Evolutionary conservation across 2,797 vertebrate genomes (phyloP).

Genomic region (Ciconia nigra): DNA sequence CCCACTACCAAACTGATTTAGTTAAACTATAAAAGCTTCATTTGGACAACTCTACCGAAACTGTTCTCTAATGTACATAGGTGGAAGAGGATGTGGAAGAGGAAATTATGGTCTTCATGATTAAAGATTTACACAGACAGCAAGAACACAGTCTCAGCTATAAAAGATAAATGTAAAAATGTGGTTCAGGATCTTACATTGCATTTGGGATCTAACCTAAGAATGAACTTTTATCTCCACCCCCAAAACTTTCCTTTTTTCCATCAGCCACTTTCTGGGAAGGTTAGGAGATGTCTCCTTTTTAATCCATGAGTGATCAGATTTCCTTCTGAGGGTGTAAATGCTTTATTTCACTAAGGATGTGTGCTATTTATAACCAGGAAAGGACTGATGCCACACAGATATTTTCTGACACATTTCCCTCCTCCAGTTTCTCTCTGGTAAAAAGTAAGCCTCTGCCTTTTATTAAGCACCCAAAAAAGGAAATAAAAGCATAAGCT

Average conservation of each 20-base stretch:
- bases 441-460: neutral
- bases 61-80: neutral
- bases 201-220: neutral
- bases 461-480: neutral
- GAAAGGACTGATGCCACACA: neutral
- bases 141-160: neutral
- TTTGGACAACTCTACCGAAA: neutral
- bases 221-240: constrained; percentile 5
- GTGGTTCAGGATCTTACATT: neutral
- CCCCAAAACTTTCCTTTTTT: neutral
- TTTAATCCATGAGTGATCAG: neutral
- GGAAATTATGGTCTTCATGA: neutral
- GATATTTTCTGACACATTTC: constrained; percentile 26
- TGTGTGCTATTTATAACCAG: neutral
- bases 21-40: neutral
- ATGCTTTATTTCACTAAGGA: constrained; percentile 15
- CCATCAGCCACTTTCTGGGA: neutral
- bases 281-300: neutral
- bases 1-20: neutral
- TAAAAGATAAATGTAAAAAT: neutral
- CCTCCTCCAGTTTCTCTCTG: constrained; percentile 4
- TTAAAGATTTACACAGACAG: neutral
- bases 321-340: constrained; percentile 21
- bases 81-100: neutral
- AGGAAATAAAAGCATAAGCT: neutral